Evolutionary conservation across 2,888 invertebrate genomes (phyloP), one percentile per base, ranked within the genome.

Genomic region (Pollenia angustigena): DNA sequence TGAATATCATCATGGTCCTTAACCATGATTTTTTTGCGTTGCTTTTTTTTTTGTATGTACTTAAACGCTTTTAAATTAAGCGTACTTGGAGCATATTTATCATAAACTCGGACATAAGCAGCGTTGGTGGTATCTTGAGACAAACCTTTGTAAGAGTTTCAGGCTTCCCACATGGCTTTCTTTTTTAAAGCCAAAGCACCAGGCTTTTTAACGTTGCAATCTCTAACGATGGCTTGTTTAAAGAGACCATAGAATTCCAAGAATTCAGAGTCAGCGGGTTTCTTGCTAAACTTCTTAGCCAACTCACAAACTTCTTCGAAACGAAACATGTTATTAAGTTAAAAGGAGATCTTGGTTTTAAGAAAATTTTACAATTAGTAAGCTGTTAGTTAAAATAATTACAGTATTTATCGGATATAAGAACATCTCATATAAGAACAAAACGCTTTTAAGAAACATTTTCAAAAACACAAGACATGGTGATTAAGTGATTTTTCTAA

Each of bases 131-230:
- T 96, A 23, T 96, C 97, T 91, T 96, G 94, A 60, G 95, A 93
- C 90, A 95, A 94, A 42, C 98, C 98, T 94, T 98, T 98, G 92
- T 96, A 96, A 75, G 93, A 94, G 88, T 95, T 95, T 99, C 99
- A 99, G 1, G 97, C 96, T 93, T 97, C 97, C 97, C 97, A 99
- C 94, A 99, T 99, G 42, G 98, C 98, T 92, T 97, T 98, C 88
- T 97, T 98, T 93, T 97, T 97, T 89, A 97, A 93, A 91, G 98
- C 98, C 87, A 98, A 91, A 72, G 93, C 98, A 98, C 92, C 98
- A 98, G 94, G 14, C 12, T 81, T 81, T 58, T 94, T 98, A 88
- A 96, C 97, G 92, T 96, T 96, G 85, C 95, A 94, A 92, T 98
- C 97, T 0, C 98, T 98, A 88, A 96, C 93, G 74, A 95, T 95